Base-by-base conservation (phyloP, 2,888 invertebrate genomes). In the Cataglyphis rosenhaueri region DNA sequence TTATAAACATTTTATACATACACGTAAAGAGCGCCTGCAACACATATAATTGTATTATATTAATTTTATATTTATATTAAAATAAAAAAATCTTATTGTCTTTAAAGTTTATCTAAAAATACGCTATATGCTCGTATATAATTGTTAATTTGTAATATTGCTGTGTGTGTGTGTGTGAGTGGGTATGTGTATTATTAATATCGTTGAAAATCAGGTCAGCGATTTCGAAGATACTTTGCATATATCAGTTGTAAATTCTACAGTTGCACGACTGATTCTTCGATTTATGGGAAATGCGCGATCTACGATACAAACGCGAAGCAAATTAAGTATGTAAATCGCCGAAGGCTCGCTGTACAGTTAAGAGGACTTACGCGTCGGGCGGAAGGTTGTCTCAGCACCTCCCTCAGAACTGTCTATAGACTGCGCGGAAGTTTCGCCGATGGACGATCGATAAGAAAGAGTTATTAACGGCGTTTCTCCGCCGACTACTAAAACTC, bases 381-480 rank as follows among this genome's bases (percentile, higher is more conserved):
- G 48, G 59, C 57, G 41, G 57, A 21, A 32, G 78, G 18, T 44
- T 78, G 57, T 65, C 65, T 65, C 48, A 25, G 66, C 76, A 25
- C 35, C 71, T 79, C 59, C 70, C 59, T 35, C 1, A 25, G 21
- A 71, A 21, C 48, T 25, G 75, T 38, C 76, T 41, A 68, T 29
- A 25, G 76, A 75, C 74, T 10, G 15, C 41, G 59, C 18, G 8
- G 71, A 59, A 35, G 78, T 71, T 59, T 55, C 48, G 48, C 21
- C 78, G 78, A 57, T 41, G 57, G 41, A 32, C 71, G 78, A 79
- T 79, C 78, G 78, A 59, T 79, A 59, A 71, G 78, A 59, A 79
- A 79, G 78, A 79, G 78, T 79, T 79, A 79, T 79, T 79, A 79
- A 79, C 71, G 70, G 71, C 78, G 52, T 70, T 70, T 44, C 70